Evolutionary conservation across 2,113 vertebrate genomes (phyloP), one percentile per base, ranked within the genome.

Genomic region (Herpailurus yagouaroundi): DNA sequence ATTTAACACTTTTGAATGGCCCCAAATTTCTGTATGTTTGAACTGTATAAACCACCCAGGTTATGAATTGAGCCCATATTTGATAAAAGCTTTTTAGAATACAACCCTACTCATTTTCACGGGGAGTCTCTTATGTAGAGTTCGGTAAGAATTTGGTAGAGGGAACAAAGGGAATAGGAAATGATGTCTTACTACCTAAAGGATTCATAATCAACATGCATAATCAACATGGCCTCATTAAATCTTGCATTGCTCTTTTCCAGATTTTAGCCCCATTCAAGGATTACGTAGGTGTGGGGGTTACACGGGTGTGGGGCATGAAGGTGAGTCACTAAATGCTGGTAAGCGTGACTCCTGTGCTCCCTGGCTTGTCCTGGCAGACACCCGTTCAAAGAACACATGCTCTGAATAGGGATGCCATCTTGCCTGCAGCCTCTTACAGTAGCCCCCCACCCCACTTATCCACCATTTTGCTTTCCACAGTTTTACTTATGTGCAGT

Each of bases 301-400:
- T 60, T 23, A 19, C 0, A 0, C 13, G 63, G 45, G 38, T 7
- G 8, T 60, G 25, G 27, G 83, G 14, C 3, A 3, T 2, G 1
- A 5, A 29, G 23, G 3, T 63, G 21, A 45, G 57, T 0, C 45
- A 74, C 45, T n/a, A 36, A 41, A 48, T 5, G 21, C 12, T 16
- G 0, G 31, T 36, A 8, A 45, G 76, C 1, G 1, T 27, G 21
- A 73, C 23, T 74, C 66, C 10, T 1, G 0, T 41, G 19, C 12
- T 45, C 21, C 50, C n/a, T 12, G 66, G 5, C 9, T 23, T 25
- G 27, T 36, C 41, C 50, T 63, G 19, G 16, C 4, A 15, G 1
- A 2, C 69, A 71, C 38, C 14, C 29, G 82, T 83, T 84, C 38
- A 55, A 25, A 66, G 48, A 73, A 8, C 64, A 29, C 4, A 5